Conservation (phyloP, 1,140 invertebrate genomes). For the Nasonia longicornis region DNA sequence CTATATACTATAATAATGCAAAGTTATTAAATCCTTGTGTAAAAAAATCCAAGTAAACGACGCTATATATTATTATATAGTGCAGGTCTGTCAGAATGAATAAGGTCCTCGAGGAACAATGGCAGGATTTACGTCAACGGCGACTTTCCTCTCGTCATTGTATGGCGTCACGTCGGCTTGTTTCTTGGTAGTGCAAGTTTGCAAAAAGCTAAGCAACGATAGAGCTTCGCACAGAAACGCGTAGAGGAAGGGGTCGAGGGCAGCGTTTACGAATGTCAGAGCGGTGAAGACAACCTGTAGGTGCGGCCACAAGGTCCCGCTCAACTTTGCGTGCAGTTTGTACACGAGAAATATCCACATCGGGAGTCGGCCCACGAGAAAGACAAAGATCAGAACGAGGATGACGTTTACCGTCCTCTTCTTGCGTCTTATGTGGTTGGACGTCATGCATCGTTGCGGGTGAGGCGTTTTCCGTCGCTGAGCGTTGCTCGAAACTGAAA, state of each 20-base stretch:
- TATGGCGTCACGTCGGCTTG: neutral
- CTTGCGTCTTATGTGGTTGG: constrained; percentile 62
- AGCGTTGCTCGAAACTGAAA: constrained; percentile 50
- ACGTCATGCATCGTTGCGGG: constrained; percentile 40
- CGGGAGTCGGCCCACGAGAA: constrained; percentile 69
- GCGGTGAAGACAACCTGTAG: constrained; percentile 66
- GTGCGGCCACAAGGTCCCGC: constrained; percentile 61
- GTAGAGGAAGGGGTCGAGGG: constrained; percentile 72
- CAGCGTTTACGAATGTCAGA: constrained; percentile 68
- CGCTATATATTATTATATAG: neutral
- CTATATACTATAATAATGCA: no score
- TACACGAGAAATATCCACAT: constrained; percentile 68
- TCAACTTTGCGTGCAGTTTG: constrained; percentile 60
- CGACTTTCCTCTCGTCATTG: neutral
- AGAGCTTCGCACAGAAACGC: constrained; percentile 70
- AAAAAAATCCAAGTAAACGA: no score
- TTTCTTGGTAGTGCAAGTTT: neutral
- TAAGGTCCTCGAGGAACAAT: constrained; percentile 38
- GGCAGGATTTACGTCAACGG: neutral
- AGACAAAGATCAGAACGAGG: constrained; percentile 68
- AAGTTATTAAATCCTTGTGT: no score
- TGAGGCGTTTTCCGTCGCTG: constrained; percentile 18
- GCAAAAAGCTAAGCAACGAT: constrained; percentile 40
- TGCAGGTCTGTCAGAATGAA: neutral
- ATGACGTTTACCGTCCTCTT: constrained; percentile 71